Percentiles rank a stretch among this genome's conserved stretches.
phyloP scores from a whole-genome alignment of 2,888 invertebrate species.

The Stenodera caucasica region DNA sequence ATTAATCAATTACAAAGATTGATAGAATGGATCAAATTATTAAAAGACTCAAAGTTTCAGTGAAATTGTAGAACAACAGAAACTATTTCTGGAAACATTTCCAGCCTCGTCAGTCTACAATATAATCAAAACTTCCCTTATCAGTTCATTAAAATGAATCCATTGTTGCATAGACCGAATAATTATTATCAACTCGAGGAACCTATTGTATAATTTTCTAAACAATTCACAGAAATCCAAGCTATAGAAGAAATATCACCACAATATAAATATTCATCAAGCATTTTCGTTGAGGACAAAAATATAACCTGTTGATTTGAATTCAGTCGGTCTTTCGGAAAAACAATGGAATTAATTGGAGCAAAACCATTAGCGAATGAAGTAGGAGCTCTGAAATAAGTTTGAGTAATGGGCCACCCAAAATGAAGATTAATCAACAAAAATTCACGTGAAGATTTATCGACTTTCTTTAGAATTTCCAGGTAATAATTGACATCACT shows the following conservation, averaged over 20 bases:
- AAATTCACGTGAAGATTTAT: too few relatives aligned
- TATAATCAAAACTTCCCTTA: not conserved
- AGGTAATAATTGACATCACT: too few relatives aligned
- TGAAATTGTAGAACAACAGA: not conserved
- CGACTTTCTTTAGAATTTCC: too few relatives aligned
- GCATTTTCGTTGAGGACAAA: not conserved
- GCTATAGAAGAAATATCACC: not conserved
- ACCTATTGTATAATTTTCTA: too few relatives aligned
- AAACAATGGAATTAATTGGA: not conserved
- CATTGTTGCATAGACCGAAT: not conserved
- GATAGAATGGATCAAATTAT: not conserved
- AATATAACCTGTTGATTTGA: too few relatives aligned
- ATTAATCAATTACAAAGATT: too few relatives aligned
- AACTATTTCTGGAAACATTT: too few relatives aligned
- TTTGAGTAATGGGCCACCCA: too few relatives aligned
- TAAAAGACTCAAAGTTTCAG: not conserved
- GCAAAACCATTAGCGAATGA: not conserved
- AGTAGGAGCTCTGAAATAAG: too few relatives aligned
- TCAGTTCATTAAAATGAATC: not conserved
- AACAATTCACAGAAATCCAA: not conserved
- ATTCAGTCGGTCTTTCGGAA: not conserved
- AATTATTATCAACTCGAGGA: not conserved
- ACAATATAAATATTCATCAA: too few relatives aligned
- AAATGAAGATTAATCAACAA: too few relatives aligned
- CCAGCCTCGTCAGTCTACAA: not conserved